These are phyloP conservation scores for Acheta domesticus DNA, from an alignment of 2,888 invertebrate genomes.

Conservation along the genomic window DNA sequence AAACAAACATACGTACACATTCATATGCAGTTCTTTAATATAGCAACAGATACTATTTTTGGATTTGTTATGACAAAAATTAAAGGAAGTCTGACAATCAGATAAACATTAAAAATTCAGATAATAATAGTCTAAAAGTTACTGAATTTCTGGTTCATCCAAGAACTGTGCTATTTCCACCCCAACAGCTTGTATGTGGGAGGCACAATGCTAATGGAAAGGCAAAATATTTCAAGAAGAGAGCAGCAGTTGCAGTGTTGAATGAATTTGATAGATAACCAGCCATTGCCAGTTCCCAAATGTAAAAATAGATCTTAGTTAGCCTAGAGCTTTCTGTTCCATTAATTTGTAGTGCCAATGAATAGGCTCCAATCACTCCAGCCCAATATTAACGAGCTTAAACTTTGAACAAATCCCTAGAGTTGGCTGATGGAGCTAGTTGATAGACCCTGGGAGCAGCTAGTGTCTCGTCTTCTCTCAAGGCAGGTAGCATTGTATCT, in stretches of 20 bases:
- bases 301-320: background rate
- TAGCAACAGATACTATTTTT: background rate
- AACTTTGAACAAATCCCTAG: slow-evolving; percentile 11
- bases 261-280: slow-evolving; percentile 2
- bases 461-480: slow-evolving; percentile 11
- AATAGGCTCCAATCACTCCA: slow-evolving; percentile 1
- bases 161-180: background rate
- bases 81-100: slow-evolving; percentile 11
- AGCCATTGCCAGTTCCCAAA: slow-evolving; percentile 18
- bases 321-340: background rate
- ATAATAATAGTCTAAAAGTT: background rate
- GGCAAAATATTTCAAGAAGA: background rate
- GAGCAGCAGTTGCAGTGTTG: background rate
- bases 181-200: background rate
- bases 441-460: background rate
- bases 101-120: background rate
- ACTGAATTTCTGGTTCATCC: background rate
- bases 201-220: background rate
- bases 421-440: slow-evolving; percentile 18
- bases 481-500: slow-evolving; percentile 18
- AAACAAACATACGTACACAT: background rate
- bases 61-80: background rate
- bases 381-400: slow-evolving; percentile 18
- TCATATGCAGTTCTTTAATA: background rate
- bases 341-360: background rate